Evolutionary conservation across 1,140 invertebrate genomes (phyloP).

Genomic region (Drosophila lacertosa): DNA sequence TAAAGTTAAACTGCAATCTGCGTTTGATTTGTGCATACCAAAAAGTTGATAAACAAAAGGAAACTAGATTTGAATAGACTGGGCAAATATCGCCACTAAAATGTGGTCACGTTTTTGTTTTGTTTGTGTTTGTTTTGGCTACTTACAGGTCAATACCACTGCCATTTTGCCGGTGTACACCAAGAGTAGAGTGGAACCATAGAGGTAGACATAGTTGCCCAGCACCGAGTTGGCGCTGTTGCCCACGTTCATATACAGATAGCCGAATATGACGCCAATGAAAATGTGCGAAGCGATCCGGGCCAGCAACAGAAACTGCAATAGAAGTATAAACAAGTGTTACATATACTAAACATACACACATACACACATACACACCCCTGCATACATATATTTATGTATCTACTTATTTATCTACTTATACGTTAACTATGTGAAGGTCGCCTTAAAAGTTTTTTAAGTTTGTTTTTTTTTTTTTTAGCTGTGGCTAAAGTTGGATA

Average conservation of each 20-base stretch:
- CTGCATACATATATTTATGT: background rate
- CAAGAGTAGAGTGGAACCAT: slow-evolving; percentile 94
- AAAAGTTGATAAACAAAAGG: too few relatives aligned
- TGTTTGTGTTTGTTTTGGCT: too few relatives aligned
- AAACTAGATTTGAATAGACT: too few relatives aligned
- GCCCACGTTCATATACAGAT: slow-evolving; percentile 94
- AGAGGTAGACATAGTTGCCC: slow-evolving; percentile 96
- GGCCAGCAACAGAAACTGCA: slow-evolving; percentile 88
- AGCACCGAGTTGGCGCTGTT: slow-evolving; percentile 92
- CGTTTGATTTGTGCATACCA: too few relatives aligned
- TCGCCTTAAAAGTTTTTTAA: background rate
- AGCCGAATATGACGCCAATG: slow-evolving; percentile 94
- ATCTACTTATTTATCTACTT: background rate
- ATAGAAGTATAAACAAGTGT: slow-evolving; percentile 47
- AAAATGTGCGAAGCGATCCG: slow-evolving; percentile 92
- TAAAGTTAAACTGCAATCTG: too few relatives aligned
- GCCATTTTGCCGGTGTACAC: slow-evolving; percentile 98
- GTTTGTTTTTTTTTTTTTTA: slow-evolving; percentile 16
- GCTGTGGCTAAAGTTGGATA: slow-evolving; percentile 40
- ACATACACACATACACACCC: background rate
- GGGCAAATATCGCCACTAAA: too few relatives aligned
- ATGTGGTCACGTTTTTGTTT: too few relatives aligned
- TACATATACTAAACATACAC: background rate
- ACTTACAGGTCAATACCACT: slow-evolving; percentile 97
- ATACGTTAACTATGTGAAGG: slow-evolving; percentile 49